phyloP scores from a whole-genome alignment of 1,140 invertebrate genomes.

The Drosophila repleta region DNA sequence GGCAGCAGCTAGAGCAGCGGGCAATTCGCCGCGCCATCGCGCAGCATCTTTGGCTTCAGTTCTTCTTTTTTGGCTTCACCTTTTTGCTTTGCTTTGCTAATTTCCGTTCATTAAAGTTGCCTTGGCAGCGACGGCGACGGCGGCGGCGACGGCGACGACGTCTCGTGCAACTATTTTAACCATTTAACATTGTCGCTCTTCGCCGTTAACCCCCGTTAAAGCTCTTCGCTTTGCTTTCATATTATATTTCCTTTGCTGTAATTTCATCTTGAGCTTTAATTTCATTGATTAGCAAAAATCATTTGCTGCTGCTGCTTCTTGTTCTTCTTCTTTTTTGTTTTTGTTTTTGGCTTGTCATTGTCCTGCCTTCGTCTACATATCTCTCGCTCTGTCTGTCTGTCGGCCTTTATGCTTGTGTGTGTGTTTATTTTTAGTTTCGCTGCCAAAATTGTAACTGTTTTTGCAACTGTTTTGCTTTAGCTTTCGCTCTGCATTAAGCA shows the following conservation, averaged over 20 bases:
- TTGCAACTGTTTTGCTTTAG: conserved; percentile 25
- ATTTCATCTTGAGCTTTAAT: conserved; percentile 68
- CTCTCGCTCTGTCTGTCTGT: conserved; percentile 1
- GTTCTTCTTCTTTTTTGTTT: conserved; percentile 38
- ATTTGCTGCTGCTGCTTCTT: conserved; percentile 22
- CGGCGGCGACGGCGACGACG: conserved; percentile 22
- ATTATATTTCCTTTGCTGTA: conserved; percentile 38
- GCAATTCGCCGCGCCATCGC: conserved; percentile 42
- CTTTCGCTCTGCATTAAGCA: conserved; percentile 22
- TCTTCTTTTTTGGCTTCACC: conserved; percentile 54
- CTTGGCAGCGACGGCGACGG: conserved; percentile 12
- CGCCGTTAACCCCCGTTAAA: conserved; percentile 10
- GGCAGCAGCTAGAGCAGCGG: neutral
- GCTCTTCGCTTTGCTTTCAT: conserved; percentile 15
- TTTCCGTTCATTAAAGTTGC: conserved; percentile 83
- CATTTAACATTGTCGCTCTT: conserved; percentile 34
- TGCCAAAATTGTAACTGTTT: conserved; percentile 51
- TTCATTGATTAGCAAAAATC: conserved; percentile 82
- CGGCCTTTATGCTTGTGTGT: conserved; percentile 36
- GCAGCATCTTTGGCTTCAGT: conserved; percentile 58
- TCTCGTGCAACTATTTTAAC: conserved; percentile 60
- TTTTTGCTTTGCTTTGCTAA: conserved; percentile 71
- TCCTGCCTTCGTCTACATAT: conserved; percentile 32
- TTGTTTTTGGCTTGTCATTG: conserved; percentile 73
- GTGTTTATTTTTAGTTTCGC: conserved; percentile 53